Conservation (phyloP, 2,113 vertebrate species). For the Ceuthmochares aereus region DNA sequence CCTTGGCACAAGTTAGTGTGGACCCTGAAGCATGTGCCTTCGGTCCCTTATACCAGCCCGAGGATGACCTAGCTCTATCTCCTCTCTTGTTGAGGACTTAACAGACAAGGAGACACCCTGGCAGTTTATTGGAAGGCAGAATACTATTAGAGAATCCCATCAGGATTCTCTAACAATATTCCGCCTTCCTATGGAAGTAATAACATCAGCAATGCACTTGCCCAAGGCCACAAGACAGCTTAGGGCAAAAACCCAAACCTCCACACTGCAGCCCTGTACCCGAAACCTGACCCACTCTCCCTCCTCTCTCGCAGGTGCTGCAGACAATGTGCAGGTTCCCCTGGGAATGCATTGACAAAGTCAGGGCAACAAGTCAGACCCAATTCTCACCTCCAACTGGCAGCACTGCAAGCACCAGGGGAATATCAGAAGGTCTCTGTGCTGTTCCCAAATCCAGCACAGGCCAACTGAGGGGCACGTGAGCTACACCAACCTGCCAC, state of each 20-base stretch:
- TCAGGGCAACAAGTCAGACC: too few relatives aligned
- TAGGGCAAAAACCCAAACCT: not conserved
- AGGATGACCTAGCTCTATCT: too few relatives aligned
- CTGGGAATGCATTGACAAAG: not conserved
- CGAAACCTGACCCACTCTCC: not conserved
- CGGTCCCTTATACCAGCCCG: not conserved
- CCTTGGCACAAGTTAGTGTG: fast-evolving
- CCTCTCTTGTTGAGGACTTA: too few relatives aligned
- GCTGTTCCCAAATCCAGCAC: not conserved
- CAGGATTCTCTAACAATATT: not conserved
- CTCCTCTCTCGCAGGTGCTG: not conserved
- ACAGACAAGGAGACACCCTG: not conserved
- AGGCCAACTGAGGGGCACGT: not conserved
- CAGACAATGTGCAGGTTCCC: fast-evolving
- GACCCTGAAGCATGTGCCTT: not conserved
- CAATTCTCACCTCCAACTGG: not conserved
- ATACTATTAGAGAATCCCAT: too few relatives aligned
- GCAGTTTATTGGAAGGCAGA: too few relatives aligned
- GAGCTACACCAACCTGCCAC: not conserved
- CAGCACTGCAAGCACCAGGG: not conserved
- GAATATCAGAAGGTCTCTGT: not conserved
- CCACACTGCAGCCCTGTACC: not conserved
- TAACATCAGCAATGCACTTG: not conserved
- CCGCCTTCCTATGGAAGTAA: not conserved
- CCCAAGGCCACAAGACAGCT: not conserved